phyloP scores from a whole-genome alignment of 2,797 vertebrate species.

The Tarsius wallacei region DNA sequence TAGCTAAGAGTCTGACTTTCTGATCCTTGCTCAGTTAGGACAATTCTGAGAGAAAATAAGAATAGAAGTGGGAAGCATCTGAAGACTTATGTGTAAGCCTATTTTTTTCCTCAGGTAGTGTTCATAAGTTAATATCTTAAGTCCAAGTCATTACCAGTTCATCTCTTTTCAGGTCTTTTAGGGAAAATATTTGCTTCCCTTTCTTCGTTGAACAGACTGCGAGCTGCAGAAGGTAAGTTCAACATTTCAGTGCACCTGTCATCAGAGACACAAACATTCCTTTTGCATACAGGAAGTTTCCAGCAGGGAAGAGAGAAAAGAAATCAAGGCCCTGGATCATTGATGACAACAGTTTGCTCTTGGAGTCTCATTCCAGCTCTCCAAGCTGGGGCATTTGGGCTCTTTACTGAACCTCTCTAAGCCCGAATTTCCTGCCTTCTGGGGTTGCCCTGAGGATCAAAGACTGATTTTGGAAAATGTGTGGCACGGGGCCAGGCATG shows the following conservation, averaged over 20 bases:
- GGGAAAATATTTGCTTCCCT: constrained; percentile 83
- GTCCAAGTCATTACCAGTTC: constrained; percentile 85
- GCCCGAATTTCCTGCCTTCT: not conserved
- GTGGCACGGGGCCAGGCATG: not conserved
- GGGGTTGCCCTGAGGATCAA: not conserved
- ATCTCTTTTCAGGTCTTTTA: constrained; percentile 85
- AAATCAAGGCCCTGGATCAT: not conserved
- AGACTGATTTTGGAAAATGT: not conserved
- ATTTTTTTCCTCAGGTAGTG: not conserved
- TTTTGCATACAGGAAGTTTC: not conserved
- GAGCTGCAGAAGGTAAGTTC: constrained; percentile 87
- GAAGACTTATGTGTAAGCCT: not conserved
- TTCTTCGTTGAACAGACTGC: constrained; percentile 86
- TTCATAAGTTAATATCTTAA: not conserved
- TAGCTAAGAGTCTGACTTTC: not conserved
- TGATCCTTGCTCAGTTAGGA: not conserved
- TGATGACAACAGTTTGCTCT: not conserved
- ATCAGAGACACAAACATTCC: constrained; percentile 44
- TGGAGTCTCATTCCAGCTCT: not conserved
- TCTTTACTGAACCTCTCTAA: not conserved
- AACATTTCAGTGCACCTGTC: constrained; percentile 86
- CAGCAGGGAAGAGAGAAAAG: not conserved
- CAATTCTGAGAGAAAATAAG: not conserved
- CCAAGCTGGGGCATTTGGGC: not conserved
- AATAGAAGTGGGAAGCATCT: not conserved